Conservation (phyloP, 1,140 invertebrate genomes). For the Wasmannia auropunctata region DNA sequence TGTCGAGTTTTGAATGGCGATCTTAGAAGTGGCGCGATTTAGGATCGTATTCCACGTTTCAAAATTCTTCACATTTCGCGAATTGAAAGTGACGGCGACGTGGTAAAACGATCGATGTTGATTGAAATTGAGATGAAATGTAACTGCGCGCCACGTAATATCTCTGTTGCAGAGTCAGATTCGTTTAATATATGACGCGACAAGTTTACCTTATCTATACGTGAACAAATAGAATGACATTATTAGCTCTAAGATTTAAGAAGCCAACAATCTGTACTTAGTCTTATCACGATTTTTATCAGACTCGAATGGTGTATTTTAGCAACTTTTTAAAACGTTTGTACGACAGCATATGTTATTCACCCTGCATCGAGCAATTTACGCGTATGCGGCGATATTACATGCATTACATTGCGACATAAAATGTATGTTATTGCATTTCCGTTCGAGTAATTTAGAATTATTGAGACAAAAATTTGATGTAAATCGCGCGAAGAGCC, state of each 20-base stretch:
- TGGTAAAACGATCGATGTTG: neutral
- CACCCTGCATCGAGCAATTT: neutral
- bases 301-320: neutral
- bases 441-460: neutral
- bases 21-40: neutral
- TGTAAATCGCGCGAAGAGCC: neutral
- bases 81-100: neutral
- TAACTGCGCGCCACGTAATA: neutral
- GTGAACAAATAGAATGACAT: slow-evolving; percentile 50
- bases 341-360: no score
- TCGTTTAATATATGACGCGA: neutral
- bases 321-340: neutral
- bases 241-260: slow-evolving; percentile 17
- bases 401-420: neutral
- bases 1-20: neutral
- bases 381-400: neutral
- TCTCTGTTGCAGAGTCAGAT: neutral
- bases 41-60: neutral
- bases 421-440: neutral
- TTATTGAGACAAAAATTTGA: neutral
- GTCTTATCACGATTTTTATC: slow-evolving; percentile 57
- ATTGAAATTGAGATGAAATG: neutral
- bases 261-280: neutral
- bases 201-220: slow-evolving; percentile 56
- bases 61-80: neutral